Conservation (phyloP, 2,888 invertebrate genomes). For the Dichetophora obliterata region DNA sequence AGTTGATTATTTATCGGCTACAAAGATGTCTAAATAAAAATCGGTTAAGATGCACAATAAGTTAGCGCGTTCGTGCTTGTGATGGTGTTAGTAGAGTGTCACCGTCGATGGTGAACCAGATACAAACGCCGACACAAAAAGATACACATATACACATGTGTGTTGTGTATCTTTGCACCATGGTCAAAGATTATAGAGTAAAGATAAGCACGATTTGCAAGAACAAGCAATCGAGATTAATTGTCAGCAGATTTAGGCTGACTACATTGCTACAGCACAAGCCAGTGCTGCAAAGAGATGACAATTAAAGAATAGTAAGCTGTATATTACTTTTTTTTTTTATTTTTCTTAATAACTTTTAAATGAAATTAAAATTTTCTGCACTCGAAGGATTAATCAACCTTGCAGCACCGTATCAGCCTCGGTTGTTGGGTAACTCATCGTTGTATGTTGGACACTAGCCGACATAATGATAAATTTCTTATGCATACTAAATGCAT, state of each 20-base stretch:
- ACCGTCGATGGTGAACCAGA: neutral
- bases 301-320: no score
- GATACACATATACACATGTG: no score
- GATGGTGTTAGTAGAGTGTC: neutral
- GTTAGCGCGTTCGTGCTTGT: neutral
- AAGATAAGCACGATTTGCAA: constrained; percentile 29
- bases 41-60: neutral
- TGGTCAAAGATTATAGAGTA: constrained; percentile 6
- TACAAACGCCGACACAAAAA: no score
- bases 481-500: constrained; percentile 8
- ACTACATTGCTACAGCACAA: neutral
- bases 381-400: no score
- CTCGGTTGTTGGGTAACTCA: no score
- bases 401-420: neutral
- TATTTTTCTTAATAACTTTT: no score
- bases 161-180: no score
- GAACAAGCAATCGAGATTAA: constrained; percentile 34
- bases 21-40: neutral
- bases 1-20: constrained; percentile 17
- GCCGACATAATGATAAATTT: constrained; percentile 14
- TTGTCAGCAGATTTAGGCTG: constrained; percentile 23
- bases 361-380: no score
- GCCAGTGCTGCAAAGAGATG: neutral
- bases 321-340: no score
- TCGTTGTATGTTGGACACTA: neutral